Base-by-base conservation (phyloP, 2,888 invertebrate genomes). In the Ormyrus nitidulus region DNA sequence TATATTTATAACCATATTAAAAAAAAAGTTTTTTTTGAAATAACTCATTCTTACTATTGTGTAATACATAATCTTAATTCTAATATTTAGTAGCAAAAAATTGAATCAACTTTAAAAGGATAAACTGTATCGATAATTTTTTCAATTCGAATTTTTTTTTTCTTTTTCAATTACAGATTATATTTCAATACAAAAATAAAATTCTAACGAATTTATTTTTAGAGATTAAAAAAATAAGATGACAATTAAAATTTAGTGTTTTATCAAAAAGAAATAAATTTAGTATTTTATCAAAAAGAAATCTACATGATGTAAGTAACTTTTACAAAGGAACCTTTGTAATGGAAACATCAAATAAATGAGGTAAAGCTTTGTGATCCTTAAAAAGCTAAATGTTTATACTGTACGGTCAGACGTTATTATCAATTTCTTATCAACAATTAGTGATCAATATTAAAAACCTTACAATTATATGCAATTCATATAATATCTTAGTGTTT, bases 361-460 rank as follows among this genome's bases (percentile, higher is more conserved):
- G 61, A 72, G 72, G 58, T 77, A 74, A 79, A 79, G 51, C 48
- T 69, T 79, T 54, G 48, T 73, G 72, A 73, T 62, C 44, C 72
- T 68, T 78, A 78, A 68, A 0, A 44, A 51, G 11, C 75, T 75
- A 77, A 56, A 61, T 71, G 70, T 70, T 59, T 59, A 79, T 79
- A 79, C 62, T 79, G 77, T 58, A 71, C 34, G 77, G 77, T 77
- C 77, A 71, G 69, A 77, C 70, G 58, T 70, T 77, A 61, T 19
- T 68, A 13, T 69, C 46, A 76, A 59, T 68, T 75, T 9, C 53
- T 51, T 59, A 59, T 69, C 13, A 64, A 56, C 13, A 51, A 54
- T 68, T 68, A 44, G 34, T 75, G 66, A 54, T 53, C 46, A 64
- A 54, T 73, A 34, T 34, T 75, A 65, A 68, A 58, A 75, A 51